Evolutionary conservation across 2,113 vertebrate genomes (phyloP), one percentile per base, ranked within the genome.

Genomic region (Eulemur macaco): DNA sequence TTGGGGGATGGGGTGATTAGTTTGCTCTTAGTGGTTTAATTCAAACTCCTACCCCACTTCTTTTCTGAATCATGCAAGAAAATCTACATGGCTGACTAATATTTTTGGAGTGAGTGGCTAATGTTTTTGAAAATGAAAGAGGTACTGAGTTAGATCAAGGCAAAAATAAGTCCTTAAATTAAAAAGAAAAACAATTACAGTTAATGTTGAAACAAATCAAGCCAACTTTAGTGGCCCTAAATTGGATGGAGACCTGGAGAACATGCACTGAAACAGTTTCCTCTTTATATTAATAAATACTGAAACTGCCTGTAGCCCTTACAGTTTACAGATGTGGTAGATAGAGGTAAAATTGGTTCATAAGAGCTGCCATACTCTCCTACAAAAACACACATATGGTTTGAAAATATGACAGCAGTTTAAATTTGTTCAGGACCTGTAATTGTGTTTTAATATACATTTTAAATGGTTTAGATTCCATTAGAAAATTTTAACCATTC

Each of bases 111-210:
- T 76, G 17, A 64, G 21, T 17, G 27, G 15, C 25, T 71, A 63
- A 50, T 47, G 17, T 60, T 82, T 87, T 60, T 88, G 3, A 78
- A 77, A 78, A 21, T 9, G 58, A 69, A 89, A 89, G 50, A 91
- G 14, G n/a, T 25, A 2, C 27, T 64, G 37, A 86, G 3, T 91
- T 85, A 42, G 45, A 8, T 2, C 8, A 85, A 85, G 23, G 31
- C 15, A 64, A 68, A 89, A 66, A 34, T 27, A 64, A 78, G 5
- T 1, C 23, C 23, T 73, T 52, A 25, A 39, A 58, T 63, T 34
- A 34, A 74, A 69, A 86, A 80, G 58, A 77, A 6, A 73, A 42
- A 20, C 39, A 15, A 45, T 52, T 20, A 82, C n/a, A 56, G 37
- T 56, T 1, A 12, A 39, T 25, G 29, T 12, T 63, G 6, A 83